These are phyloP conservation scores for Minunthozetes semirufus DNA, from an alignment of 2,888 invertebrate species.

Conservation along the genomic window DNA sequence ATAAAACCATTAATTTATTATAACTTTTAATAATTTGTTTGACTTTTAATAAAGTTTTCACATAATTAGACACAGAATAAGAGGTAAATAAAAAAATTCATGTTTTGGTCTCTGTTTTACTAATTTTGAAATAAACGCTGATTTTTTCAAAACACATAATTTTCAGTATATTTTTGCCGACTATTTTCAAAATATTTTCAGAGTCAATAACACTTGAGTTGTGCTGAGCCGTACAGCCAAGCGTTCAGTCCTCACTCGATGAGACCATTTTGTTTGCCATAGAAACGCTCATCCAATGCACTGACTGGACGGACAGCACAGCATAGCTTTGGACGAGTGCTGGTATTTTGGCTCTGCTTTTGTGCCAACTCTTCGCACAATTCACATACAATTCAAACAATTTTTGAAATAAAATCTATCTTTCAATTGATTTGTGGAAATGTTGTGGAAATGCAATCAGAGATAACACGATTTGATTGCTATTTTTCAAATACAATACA, in stretches of 20 bases:
- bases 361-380: no score
- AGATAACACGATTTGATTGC: no score
- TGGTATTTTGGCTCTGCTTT: no score
- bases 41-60: neutral
- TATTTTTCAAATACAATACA: no score
- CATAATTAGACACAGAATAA: neutral
- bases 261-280: constrained; percentile 26
- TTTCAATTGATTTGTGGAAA: no score
- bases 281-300: constrained; percentile 9
- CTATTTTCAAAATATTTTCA: constrained; percentile 17
- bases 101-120: neutral
- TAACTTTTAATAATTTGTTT: neutral
- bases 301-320: neutral
- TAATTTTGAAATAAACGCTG: neutral
- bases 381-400: no score
- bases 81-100: neutral
- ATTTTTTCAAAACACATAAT: constrained; percentile 3
- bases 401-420: no score
- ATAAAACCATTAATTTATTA: neutral
- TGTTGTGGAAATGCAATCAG: no score
- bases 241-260: neutral
- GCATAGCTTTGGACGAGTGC: neutral
- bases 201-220: constrained; percentile 26
- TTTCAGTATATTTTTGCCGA: neutral
- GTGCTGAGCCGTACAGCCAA: neutral